Evolutionary conservation across 2,113 vertebrate genomes (phyloP).

Genomic region (Ophthalmolycus amberensis): DNA sequence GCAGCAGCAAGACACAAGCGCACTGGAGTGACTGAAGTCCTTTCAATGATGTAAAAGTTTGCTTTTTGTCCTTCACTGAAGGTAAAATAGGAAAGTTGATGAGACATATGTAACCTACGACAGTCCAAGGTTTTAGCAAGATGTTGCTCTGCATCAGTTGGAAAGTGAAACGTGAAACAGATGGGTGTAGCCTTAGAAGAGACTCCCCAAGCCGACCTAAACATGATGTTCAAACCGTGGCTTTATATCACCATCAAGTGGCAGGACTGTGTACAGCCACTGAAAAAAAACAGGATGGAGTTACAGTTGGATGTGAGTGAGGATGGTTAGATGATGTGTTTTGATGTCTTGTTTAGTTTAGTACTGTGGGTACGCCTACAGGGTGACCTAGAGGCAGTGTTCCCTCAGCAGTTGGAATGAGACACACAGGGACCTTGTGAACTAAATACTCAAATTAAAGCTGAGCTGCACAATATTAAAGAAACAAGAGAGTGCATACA

Average conservation of each 20-base stretch:
- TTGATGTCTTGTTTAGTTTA: background rate
- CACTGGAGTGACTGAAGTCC: background rate
- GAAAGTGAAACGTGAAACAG: background rate
- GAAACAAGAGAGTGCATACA: background rate
- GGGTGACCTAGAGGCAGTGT: background rate
- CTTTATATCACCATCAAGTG: constrained; percentile 71
- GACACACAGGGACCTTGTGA: background rate
- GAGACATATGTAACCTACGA: background rate
- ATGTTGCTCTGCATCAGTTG: background rate
- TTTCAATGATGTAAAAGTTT: background rate
- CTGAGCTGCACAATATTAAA: background rate
- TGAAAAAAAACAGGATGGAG: background rate
- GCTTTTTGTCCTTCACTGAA: background rate
- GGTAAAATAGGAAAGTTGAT: background rate
- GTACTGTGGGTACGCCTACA: background rate
- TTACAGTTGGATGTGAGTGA: background rate
- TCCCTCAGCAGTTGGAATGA: background rate
- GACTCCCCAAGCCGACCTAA: background rate
- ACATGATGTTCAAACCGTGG: constrained; percentile 4
- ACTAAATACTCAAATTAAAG: background rate
- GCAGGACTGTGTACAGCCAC: constrained; percentile 16
- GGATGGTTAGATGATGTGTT: too few relatives aligned
- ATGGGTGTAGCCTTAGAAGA: background rate
- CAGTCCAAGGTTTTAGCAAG: background rate
- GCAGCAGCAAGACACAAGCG: background rate